Conservation (phyloP, 2,888 invertebrate species). For the Tetragonula carbonaria region DNA sequence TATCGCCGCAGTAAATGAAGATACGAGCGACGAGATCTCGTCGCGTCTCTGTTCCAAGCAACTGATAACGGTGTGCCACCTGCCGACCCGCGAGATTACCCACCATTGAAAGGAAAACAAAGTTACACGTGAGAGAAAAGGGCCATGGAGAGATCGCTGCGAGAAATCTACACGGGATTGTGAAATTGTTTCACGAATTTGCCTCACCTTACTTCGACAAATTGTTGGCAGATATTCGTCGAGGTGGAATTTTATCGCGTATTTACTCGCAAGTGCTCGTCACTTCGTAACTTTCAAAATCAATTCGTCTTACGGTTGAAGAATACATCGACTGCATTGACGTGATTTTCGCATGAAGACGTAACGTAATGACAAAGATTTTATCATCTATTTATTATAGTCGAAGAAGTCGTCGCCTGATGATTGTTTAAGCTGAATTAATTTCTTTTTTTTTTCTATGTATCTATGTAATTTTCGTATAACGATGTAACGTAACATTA, state of each 20-base stretch:
- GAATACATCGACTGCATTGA: too few relatives aligned
- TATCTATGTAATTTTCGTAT: too few relatives aligned
- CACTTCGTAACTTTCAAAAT: too few relatives aligned
- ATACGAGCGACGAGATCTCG: constrained; percentile 32
- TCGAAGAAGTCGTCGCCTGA: too few relatives aligned
- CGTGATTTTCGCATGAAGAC: too few relatives aligned
- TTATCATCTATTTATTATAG: too few relatives aligned
- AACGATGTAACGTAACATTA: background rate
- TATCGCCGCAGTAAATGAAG: constrained; percentile 49
- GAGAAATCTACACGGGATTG: background rate
- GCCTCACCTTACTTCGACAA: too few relatives aligned
- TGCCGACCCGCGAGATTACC: constrained; percentile 40
- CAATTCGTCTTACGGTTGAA: too few relatives aligned
- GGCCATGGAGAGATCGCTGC: background rate
- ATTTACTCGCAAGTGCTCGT: too few relatives aligned
- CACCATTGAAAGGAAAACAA: constrained; percentile 14
- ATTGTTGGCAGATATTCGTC: background rate
- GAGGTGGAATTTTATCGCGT: background rate
- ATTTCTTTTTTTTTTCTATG: too few relatives aligned
- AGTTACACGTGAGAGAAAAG: constrained; percentile 1
- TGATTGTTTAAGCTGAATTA: too few relatives aligned
- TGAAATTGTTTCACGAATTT: background rate
- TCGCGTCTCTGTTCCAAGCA: constrained; percentile 34
- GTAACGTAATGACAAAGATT: too few relatives aligned
- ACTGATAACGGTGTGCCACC: constrained; percentile 38